A percentile compares a stretch with the other conserved stretches of the same genome.
phyloP scores from a whole-genome alignment of 2,888 invertebrate genomes.

The Lissonota sp. region DNA sequence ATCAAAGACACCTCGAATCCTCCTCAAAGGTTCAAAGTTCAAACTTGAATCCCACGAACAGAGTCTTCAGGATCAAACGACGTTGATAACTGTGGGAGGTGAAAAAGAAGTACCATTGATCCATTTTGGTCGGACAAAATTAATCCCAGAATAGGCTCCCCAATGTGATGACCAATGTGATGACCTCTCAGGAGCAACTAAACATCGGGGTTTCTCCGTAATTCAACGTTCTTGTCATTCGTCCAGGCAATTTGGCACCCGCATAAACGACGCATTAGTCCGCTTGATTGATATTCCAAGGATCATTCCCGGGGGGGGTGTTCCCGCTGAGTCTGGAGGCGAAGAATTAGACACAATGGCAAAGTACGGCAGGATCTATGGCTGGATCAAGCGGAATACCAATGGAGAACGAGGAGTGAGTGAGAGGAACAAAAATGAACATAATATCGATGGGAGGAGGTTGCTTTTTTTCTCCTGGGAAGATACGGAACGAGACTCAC shows the following conservation, averaged over 20 bases:
- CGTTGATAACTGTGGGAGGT: too few species aligned
- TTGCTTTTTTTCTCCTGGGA: not conserved
- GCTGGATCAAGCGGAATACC: conserved; percentile 29
- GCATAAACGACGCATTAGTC: conserved; percentile 76
- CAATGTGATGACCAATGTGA: too few species aligned
- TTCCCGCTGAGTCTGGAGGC: conserved; percentile 12
- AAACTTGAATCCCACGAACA: too few species aligned
- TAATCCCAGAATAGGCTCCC: too few species aligned
- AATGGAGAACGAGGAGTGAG: conserved; percentile 23
- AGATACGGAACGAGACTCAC: not conserved
- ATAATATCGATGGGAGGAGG: not conserved
- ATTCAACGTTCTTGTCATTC: conserved; percentile 23
- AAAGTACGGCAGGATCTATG: conserved; percentile 9
- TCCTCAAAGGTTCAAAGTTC: too few species aligned
- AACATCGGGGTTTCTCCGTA: too few species aligned
- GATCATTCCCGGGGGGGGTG: conserved; percentile 67
- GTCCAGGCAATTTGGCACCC: conserved; percentile 77
- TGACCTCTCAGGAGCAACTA: too few species aligned
- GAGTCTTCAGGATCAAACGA: too few species aligned
- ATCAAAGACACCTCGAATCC: too few species aligned
- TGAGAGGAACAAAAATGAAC: not conserved
- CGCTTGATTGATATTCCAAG: conserved; percentile 75
- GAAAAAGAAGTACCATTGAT: too few species aligned
- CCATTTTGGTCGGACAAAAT: too few species aligned
- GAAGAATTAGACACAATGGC: not conserved